A percentile compares a stretch with the other conserved stretches of the same genome.
Evolutionary conservation across 2,888 invertebrate genomes (phyloP).

Genomic region (Bellardia bayeri): DNA sequence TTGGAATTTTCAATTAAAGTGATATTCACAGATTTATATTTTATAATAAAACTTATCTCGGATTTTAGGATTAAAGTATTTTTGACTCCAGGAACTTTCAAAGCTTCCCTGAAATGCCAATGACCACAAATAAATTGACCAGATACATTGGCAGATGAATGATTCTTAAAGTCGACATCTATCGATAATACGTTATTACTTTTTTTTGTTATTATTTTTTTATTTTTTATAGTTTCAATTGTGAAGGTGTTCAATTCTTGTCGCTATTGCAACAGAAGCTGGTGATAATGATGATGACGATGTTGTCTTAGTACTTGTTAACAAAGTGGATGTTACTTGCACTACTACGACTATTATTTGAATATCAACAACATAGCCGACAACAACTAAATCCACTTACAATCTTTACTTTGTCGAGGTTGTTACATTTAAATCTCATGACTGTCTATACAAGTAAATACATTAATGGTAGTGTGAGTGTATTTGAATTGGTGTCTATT

Average conservation of each 20-base stretch:
- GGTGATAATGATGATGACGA: not conserved
- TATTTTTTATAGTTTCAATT: constrained; percentile 3
- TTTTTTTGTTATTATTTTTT: not conserved
- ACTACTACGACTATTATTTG: constrained; percentile 23
- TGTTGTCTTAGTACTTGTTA: constrained; percentile 7
- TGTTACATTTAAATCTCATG: constrained; percentile 13
- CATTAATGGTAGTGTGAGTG: not conserved
- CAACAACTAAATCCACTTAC: not conserved
- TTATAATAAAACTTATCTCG: too few relatives aligned
- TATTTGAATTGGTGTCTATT: constrained; percentile 17
- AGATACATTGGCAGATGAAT: too few relatives aligned
- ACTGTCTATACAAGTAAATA: constrained; percentile 2
- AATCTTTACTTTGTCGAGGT: constrained; percentile 3
- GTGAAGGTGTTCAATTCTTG: constrained; percentile 33
- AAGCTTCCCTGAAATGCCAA: too few relatives aligned
- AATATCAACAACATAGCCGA: not conserved
- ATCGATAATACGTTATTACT: too few relatives aligned
- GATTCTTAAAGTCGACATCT: too few relatives aligned
- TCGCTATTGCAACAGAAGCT: not conserved
- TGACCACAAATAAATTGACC: too few relatives aligned
- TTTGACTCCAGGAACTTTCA: too few relatives aligned
- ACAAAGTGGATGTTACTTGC: constrained; percentile 17
- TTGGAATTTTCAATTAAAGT: too few relatives aligned
- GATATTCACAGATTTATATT: too few relatives aligned
- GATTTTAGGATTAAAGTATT: too few relatives aligned